Evolutionary conservation across 1,140 invertebrate species (phyloP).

Genomic region (Patella vulgata): DNA sequence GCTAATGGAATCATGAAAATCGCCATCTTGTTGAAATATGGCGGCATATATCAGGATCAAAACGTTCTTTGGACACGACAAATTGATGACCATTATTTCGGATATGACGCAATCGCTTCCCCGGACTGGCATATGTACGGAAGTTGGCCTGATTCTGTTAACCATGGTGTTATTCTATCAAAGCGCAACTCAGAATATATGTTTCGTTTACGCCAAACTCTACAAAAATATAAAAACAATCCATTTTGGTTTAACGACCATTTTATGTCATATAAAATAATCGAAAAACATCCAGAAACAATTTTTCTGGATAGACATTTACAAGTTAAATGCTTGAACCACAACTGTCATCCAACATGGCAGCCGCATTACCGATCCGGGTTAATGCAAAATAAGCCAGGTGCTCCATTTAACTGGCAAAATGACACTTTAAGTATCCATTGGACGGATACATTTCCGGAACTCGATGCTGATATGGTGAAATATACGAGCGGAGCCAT

Average conservation of each 20-base stretch:
- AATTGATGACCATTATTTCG: conserved; percentile 29
- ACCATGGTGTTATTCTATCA: conserved; percentile 33
- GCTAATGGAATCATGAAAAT: conserved; percentile 29
- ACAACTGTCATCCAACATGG: conserved; percentile 41
- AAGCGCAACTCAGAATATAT: conserved; percentile 36
- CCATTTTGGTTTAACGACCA: conserved; percentile 38
- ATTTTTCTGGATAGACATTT: conserved; percentile 27
- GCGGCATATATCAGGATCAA: conserved; percentile 33
- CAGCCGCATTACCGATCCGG: conserved; percentile 26
- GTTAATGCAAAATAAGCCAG: conserved; percentile 27
- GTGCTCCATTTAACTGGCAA: conserved; percentile 24
- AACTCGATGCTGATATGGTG: conserved; percentile 32
- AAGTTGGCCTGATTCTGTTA: conserved; percentile 39
- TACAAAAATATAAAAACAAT: conserved; percentile 23
- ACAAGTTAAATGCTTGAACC: conserved; percentile 36
- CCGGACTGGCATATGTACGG: conserved; percentile 36
- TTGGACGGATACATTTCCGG: conserved; percentile 35
- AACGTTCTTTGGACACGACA: conserved; percentile 27
- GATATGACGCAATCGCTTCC: conserved; percentile 32
- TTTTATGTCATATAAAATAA: conserved; percentile 32
- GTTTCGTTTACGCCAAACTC: conserved; percentile 18
- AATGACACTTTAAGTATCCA: conserved; percentile 31
- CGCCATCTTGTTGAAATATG: conserved; percentile 36
- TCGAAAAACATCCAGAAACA: conserved; percentile 21
- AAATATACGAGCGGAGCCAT: conserved; percentile 39